Conservation (phyloP, 2,113 vertebrate genomes). For the Dicentrarchus labrax region DNA sequence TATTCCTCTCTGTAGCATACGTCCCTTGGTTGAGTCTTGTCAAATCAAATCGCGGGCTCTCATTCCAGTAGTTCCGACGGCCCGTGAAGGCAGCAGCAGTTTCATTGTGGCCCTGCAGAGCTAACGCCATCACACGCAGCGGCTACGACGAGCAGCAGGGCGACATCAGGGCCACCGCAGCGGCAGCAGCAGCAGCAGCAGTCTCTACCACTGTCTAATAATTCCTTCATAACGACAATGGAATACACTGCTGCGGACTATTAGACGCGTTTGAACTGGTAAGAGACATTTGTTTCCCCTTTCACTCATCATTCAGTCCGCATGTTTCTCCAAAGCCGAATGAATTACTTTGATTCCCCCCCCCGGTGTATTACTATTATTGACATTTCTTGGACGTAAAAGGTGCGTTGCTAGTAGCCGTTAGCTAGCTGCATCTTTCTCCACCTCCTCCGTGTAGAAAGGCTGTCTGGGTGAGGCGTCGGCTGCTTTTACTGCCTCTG, state of each 20-base stretch:
- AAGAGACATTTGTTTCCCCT: conserved; percentile 30
- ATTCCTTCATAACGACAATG: conserved; percentile 49
- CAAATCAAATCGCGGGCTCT: no score
- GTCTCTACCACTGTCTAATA: neutral
- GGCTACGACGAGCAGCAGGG: conserved; percentile 47
- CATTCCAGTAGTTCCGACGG: conserved; percentile 17
- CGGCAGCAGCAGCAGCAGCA: neutral
- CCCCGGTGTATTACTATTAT: conserved; percentile 9
- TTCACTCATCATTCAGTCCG: neutral
- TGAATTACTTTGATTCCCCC: conserved; percentile 57
- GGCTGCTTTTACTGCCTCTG: conserved; percentile 1
- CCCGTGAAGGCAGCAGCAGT: conserved; percentile 60
- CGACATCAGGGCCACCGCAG: conserved; percentile 31
- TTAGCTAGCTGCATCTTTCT: neutral
- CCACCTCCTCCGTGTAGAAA: neutral
- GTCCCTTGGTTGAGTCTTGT: neutral
- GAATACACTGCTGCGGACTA: conserved; percentile 44
- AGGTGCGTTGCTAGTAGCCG: neutral
- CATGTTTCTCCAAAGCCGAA: neutral
- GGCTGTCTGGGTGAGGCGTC: conserved; percentile 29
- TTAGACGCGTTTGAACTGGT: conserved; percentile 64
- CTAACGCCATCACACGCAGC: conserved; percentile 79
- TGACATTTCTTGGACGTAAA: conserved; percentile 7
- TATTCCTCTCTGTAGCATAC: rapidly evolving
- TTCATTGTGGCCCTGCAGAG: conserved; percentile 73